phyloP scores from a whole-genome alignment of 23 tunicate species.

The Clavelina lepadiformis region DNA sequence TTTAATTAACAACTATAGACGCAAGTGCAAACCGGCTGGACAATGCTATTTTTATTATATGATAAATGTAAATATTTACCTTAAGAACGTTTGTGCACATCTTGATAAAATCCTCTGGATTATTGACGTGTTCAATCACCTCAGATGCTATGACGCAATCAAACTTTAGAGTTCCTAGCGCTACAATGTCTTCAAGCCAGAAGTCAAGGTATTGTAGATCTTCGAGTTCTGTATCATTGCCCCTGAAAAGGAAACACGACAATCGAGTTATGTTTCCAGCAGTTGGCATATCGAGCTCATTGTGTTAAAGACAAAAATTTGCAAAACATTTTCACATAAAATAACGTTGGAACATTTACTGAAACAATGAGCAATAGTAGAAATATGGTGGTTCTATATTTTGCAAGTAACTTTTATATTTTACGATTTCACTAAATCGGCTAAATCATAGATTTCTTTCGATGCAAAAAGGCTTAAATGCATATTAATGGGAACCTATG shows the following conservation, averaged over 20 bases:
- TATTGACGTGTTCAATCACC: slow-evolving; percentile 84
- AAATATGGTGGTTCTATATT: too few relatives aligned
- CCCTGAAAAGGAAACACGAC: not conserved
- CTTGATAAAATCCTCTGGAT: slow-evolving; percentile 38
- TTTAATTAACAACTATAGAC: slow-evolving; percentile 3
- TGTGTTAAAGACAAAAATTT: too few relatives aligned
- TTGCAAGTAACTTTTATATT: too few relatives aligned
- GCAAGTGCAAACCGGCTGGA: not conserved
- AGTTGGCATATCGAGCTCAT: too few relatives aligned
- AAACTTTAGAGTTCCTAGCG: slow-evolving; percentile 64
- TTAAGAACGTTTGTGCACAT: slow-evolving; percentile 49
- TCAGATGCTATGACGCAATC: slow-evolving; percentile 90
- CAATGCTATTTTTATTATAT: not conserved
- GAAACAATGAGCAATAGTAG: too few relatives aligned
- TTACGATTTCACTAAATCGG: too few relatives aligned
- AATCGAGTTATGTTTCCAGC: too few relatives aligned
- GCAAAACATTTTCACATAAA: too few relatives aligned
- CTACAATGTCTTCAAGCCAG: slow-evolving; percentile 69
- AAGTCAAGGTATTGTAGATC: slow-evolving; percentile 76
- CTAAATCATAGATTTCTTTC: too few relatives aligned
- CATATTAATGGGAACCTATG: too few relatives aligned
- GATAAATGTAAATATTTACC: not conserved
- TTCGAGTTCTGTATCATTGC: slow-evolving; percentile 23
- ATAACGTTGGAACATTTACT: too few relatives aligned
- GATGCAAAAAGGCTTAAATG: too few relatives aligned